These are phyloP conservation scores for Campaea margaritaria DNA, from an alignment of 2,888 invertebrate genomes.

Conservation along the genomic window DNA sequence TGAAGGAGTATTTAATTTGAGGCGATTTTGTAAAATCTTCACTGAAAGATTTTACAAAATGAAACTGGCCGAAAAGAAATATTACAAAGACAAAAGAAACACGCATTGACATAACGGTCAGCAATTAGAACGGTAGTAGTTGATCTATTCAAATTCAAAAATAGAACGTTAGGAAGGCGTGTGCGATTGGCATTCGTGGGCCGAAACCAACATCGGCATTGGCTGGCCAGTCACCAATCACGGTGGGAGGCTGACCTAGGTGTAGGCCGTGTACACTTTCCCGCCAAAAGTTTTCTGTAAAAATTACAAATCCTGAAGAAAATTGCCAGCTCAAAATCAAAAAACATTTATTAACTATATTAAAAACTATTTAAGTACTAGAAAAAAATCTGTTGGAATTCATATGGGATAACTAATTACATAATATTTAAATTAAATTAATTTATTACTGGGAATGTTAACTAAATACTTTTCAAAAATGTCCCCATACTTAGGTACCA, in stretches of 20 bases:
- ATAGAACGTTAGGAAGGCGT: conserved; percentile 78
- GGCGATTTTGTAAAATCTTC: too few species aligned
- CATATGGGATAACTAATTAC: too few species aligned
- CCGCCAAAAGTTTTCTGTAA: conserved; percentile 46
- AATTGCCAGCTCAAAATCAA: too few species aligned
- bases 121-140: conserved; percentile 53
- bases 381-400: too few species aligned
- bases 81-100: conserved; percentile 14
- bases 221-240: conserved; percentile 74
- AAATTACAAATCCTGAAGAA: conserved; percentile 34
- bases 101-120: conserved; percentile 41
- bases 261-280: conserved; percentile 59
- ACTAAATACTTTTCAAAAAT: too few species aligned
- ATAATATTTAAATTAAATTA: too few species aligned
- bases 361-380: too few species aligned
- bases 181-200: conserved; percentile 60
- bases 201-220: conserved; percentile 66
- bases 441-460: too few species aligned
- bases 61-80: conserved; percentile 2
- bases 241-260: conserved; percentile 65
- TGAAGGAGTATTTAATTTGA: neutral
- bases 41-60: neutral
- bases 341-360: too few species aligned
- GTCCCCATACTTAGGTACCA: too few species aligned
- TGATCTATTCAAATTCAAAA: conserved; percentile 73